phyloP scores from a whole-genome alignment of 2,888 invertebrate genomes.

The Agriopis aurantiaria region DNA sequence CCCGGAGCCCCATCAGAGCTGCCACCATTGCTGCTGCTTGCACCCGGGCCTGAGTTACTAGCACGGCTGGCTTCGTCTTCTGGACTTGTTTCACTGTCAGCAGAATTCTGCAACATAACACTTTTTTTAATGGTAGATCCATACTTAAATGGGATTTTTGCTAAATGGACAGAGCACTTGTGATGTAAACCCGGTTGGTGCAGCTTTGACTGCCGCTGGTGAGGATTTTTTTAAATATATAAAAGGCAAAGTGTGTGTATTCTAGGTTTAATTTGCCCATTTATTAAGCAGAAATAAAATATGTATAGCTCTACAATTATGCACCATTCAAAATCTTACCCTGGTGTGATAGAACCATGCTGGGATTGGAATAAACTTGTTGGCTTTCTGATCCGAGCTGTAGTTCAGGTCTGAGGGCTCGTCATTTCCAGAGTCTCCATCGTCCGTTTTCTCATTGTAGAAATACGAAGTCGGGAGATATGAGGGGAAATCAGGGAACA shows the following conservation, averaged over 20 bases:
- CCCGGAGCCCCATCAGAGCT: slow-evolving; percentile 41
- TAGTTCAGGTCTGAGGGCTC: slow-evolving; percentile 92
- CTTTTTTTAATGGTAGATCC: no score
- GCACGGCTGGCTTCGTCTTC: slow-evolving; percentile 77
- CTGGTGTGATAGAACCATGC: slow-evolving; percentile 69
- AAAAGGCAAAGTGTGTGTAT: no score
- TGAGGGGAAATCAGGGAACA: slow-evolving; percentile 93
- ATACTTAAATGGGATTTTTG: no score
- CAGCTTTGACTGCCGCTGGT: no score
- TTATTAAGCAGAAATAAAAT: no score
- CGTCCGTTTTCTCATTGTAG: slow-evolving; percentile 90
- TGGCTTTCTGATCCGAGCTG: slow-evolving; percentile 81
- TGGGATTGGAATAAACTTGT: slow-evolving; percentile 68
- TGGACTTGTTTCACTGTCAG: slow-evolving; percentile 81
- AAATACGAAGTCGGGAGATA: slow-evolving; percentile 81
- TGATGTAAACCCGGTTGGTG: no score
- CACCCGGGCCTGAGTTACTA: slow-evolving; percentile 69
- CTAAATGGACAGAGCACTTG: no score
- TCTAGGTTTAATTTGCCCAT: no score
- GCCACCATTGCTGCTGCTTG: slow-evolving; percentile 67
- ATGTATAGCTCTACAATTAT: no score
- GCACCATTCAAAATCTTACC: slow-evolving; percentile 56
- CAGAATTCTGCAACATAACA: slow-evolving; percentile 65
- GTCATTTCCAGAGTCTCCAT: slow-evolving; percentile 97
- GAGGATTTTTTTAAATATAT: no score